Evolutionary conservation across 30 jellyfish, hydroid and myxozoan genomes (phyloP).

Genomic region (Turritopsis dohrnii): DNA sequence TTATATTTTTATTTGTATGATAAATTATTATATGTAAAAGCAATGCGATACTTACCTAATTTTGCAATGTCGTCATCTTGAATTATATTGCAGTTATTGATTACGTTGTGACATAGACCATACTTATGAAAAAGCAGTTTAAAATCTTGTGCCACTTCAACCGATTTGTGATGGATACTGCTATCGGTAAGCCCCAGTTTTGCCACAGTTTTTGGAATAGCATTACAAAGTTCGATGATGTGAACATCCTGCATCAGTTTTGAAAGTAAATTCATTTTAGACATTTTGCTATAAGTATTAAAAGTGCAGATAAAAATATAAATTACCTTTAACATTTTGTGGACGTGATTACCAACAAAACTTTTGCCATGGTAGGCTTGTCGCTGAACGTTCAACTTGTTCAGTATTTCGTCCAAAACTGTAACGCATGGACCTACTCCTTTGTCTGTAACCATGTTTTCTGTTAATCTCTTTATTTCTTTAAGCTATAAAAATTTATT

Average conservation of each 20-base stretch:
- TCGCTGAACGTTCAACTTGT: neutral
- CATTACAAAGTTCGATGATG: neutral
- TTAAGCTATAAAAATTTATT: too few species aligned
- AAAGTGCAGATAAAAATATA: too few species aligned
- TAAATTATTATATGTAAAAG: neutral
- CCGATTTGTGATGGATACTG: neutral
- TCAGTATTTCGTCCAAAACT: neutral
- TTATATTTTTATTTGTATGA: neutral
- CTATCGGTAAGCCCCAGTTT: neutral
- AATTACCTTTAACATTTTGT: constrained; percentile 22
- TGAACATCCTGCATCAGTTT: neutral
- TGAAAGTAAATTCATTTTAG: neutral
- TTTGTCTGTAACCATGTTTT: neutral
- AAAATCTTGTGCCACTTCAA: neutral
- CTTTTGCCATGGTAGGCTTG: constrained; percentile 16
- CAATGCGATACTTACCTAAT: neutral
- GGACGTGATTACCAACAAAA: constrained; percentile 30
- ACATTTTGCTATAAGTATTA: neutral
- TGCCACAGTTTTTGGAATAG: neutral
- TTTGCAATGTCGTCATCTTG: neutral
- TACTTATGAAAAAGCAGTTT: too few species aligned
- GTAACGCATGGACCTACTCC: constrained; percentile 9
- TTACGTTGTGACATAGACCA: too few species aligned
- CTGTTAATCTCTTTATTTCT: too few species aligned
- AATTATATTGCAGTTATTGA: neutral